Evolutionary conservation across 1,140 invertebrate species (phyloP), one percentile per base, ranked within the genome.

Genomic region (Olivierus martensii): DNA sequence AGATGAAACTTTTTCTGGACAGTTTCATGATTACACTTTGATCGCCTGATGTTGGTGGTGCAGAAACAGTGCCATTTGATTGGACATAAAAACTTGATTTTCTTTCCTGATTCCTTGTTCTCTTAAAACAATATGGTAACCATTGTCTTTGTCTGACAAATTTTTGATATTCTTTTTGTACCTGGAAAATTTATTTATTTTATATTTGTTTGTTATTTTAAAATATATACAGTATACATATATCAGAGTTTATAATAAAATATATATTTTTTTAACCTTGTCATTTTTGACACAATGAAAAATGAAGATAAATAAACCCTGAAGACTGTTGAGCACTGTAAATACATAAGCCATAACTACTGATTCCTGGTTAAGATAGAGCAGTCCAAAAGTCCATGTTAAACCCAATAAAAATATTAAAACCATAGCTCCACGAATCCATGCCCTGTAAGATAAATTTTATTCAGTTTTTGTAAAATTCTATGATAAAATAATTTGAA

Each of bases 221-320:
- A 45, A 11, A 15, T 19, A n/a, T 11, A 10, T 45, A 45, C 14
- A 45, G 15, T 45, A 11, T 15, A 10, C 44, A 11, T 45, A 28
- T 11, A 10, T 45, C 44, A 45, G 22, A 19, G 10, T 11, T 45
- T 28, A 10, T 11, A 9, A 28, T 9, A 45, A 45, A 19, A 45
- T 19, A 0, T 12, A 45, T 22, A 21, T 34, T 39, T 21, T 47
- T 53, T 42, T 53, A 41, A 92, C 88, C 76, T 92, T 91, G 67
- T 94, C 88, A 72, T 95, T 93, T 69, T 88, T 82, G 63, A 95
- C 73, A 67, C 89, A 94, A 71, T 94, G 88, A 71, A 93, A 92
- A 56, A 91, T 76, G 73, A 95, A 94, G 64, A 96, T 95, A 72
- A 94, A 91, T 55, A 94, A 74, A 59, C 91, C 91, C 73, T 94